phyloP scores from a whole-genome alignment of 1,140 invertebrate genomes.

The Elymnias hypermnestra region DNA sequence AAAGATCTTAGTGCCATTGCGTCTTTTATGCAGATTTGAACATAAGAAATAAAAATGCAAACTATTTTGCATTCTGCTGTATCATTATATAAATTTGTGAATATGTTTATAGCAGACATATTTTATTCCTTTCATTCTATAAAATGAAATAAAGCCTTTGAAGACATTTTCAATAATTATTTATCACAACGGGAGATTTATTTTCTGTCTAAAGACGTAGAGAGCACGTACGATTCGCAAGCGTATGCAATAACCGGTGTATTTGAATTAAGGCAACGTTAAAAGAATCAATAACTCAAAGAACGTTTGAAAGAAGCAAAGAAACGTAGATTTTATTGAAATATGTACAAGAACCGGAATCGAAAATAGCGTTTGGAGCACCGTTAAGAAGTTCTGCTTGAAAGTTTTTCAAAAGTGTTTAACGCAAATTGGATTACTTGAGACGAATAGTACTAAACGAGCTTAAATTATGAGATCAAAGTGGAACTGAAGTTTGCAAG shows the following conservation, averaged over 20 bases:
- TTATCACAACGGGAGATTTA: not conserved
- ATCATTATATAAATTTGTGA: too few relatives aligned
- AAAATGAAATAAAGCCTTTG: too few relatives aligned
- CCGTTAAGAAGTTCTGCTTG: slow-evolving; percentile 20
- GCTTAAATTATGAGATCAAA: slow-evolving; percentile 30
- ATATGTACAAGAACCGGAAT: slow-evolving; percentile 15
- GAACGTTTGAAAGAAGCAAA: slow-evolving; percentile 13
- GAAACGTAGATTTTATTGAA: slow-evolving; percentile 19
- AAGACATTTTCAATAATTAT: too few relatives aligned
- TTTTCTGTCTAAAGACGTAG: not conserved
- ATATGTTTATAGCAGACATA: too few relatives aligned
- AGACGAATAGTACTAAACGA: slow-evolving; percentile 26
- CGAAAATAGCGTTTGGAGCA: slow-evolving; percentile 10
- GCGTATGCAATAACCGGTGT: slow-evolving; percentile 7
- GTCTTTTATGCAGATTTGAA: too few relatives aligned
- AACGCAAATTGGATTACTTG: slow-evolving; percentile 29
- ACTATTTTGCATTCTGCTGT: too few relatives aligned
- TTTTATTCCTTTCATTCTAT: too few relatives aligned
- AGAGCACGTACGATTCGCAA: not conserved
- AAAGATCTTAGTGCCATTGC: too few relatives aligned
- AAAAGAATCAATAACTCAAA: slow-evolving; percentile 18
- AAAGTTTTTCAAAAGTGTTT: slow-evolving; percentile 29
- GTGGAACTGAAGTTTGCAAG: slow-evolving; percentile 19
- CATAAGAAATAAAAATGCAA: too few relatives aligned
- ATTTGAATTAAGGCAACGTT: slow-evolving; percentile 9